phyloP scores from a whole-genome alignment of 1,140 invertebrate genomes.

The Neodiprion lecontei region DNA sequence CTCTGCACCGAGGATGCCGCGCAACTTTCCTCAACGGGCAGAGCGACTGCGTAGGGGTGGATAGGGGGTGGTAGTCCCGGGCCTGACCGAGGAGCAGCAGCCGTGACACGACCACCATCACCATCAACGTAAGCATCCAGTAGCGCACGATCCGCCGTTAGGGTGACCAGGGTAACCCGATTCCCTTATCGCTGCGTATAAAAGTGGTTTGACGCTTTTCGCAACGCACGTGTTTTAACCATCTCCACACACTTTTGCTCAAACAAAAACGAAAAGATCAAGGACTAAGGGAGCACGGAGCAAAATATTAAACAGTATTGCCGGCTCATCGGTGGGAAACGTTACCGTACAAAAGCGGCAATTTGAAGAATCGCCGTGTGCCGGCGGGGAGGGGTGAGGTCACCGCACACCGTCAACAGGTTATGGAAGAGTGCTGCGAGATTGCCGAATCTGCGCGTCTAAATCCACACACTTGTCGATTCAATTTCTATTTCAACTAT shows the following conservation, averaged over 20 bases:
- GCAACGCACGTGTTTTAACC: not conserved
- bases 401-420: too few relatives aligned
- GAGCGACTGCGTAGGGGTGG: not conserved
- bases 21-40: not conserved
- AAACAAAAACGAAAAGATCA: not conserved
- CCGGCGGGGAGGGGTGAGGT: too few relatives aligned
- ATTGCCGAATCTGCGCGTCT: too few relatives aligned
- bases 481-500: too few relatives aligned
- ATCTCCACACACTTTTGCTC: not conserved
- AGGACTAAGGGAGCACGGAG: not conserved
- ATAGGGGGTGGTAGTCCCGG: not conserved
- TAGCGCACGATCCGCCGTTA: conserved; percentile 42
- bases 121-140: conserved; percentile 39
- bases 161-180: conserved; percentile 22
- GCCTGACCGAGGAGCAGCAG: conserved; percentile 6
- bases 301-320: not conserved
- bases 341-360: too few relatives aligned
- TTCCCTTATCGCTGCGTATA: not conserved
- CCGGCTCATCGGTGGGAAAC: not conserved
- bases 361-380: too few relatives aligned
- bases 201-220: not conserved
- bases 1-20: not conserved
- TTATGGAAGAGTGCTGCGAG: too few relatives aligned
- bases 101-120: not conserved
- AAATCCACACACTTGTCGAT: too few relatives aligned